Evolutionary conservation across 1,140 invertebrate genomes (phyloP).

Genomic region (Mya arenaria): DNA sequence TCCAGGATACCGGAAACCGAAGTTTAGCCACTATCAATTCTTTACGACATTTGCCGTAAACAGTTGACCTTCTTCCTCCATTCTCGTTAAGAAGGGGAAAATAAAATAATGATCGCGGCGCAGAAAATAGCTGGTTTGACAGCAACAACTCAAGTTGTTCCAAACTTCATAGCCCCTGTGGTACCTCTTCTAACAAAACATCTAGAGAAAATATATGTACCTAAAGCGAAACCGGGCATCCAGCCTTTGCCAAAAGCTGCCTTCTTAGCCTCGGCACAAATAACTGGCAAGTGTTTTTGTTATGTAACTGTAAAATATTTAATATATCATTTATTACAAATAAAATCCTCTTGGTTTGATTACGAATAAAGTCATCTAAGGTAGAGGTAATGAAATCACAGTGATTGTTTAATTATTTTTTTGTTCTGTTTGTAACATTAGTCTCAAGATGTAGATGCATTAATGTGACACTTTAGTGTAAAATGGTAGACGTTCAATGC

Average conservation of each 20-base stretch:
- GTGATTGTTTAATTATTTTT: too few relatives aligned
- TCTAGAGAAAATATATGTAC: constrained; percentile 10
- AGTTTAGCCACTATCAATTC: too few relatives aligned
- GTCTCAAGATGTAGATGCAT: too few relatives aligned
- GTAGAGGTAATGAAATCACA: too few relatives aligned
- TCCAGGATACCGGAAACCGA: too few relatives aligned
- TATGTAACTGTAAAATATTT: too few relatives aligned
- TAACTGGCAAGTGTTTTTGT: constrained; percentile 25
- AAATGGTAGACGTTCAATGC: too few relatives aligned
- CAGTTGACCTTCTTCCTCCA: constrained; percentile 43
- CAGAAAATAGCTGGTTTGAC: constrained; percentile 58
- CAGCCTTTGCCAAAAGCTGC: constrained; percentile 4
- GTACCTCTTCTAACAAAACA: constrained; percentile 35
- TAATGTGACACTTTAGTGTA: too few relatives aligned
- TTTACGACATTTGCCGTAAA: constrained; percentile 33
- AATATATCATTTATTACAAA: too few relatives aligned
- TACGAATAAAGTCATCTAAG: not conserved
- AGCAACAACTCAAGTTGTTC: constrained; percentile 57
- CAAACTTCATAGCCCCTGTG: constrained; percentile 27
- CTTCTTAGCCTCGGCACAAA: not conserved
- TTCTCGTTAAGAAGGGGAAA: constrained; percentile 7
- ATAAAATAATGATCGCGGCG: constrained; percentile 61
- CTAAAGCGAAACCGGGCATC: not conserved
- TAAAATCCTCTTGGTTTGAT: too few relatives aligned
- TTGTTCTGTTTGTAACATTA: too few relatives aligned